Evolutionary conservation across 2,888 invertebrate species (phyloP).

Genomic region (Lithophane socia): DNA sequence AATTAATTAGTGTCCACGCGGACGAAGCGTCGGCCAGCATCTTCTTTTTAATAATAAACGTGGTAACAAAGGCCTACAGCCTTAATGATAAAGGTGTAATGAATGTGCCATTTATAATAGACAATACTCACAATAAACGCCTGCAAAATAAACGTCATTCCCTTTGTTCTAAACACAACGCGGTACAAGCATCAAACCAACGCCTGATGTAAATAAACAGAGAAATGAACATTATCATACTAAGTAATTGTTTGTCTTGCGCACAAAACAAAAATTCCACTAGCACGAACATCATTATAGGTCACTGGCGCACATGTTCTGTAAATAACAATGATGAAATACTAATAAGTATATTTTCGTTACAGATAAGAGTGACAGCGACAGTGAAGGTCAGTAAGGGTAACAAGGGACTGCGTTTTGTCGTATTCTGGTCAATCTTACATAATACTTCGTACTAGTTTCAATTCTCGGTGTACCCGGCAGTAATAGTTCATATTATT

Average conservation of each 20-base stretch:
- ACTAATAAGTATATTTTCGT: slow-evolving; percentile 71
- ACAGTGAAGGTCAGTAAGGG: slow-evolving; percentile 97
- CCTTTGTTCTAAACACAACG: slow-evolving; percentile 16
- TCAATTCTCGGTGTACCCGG: slow-evolving; percentile 79
- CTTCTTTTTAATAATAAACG: not conserved
- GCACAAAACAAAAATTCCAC: slow-evolving; percentile 38
- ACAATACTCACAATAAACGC: not conserved
- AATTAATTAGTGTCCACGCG: too few relatives aligned
- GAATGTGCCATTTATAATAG: not conserved
- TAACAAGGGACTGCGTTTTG: slow-evolving; percentile 81
- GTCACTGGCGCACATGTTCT: slow-evolving; percentile 29
- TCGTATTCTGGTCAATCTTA: slow-evolving; percentile 90
- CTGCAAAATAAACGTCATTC: slow-evolving; percentile 24
- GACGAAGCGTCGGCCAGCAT: too few relatives aligned
- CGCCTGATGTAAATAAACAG: slow-evolving; percentile 43
- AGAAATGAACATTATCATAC: slow-evolving; percentile 7
- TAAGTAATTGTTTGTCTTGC: slow-evolving; percentile 7
- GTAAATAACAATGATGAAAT: slow-evolving; percentile 64
- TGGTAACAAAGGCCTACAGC: not conserved
- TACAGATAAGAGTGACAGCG: slow-evolving; percentile 98
- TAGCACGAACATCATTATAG: slow-evolving; percentile 62
- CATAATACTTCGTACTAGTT: slow-evolving; percentile 86
- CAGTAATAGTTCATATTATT: slow-evolving; percentile 59
- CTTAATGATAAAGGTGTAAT: not conserved
- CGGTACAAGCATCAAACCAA: slow-evolving; percentile 21